A percentile compares a stretch with the other conserved stretches of the same genome.
These are phyloP conservation scores for Buteo buteo DNA, from an alignment of 2,113 vertebrate species.

Conservation along the genomic window DNA sequence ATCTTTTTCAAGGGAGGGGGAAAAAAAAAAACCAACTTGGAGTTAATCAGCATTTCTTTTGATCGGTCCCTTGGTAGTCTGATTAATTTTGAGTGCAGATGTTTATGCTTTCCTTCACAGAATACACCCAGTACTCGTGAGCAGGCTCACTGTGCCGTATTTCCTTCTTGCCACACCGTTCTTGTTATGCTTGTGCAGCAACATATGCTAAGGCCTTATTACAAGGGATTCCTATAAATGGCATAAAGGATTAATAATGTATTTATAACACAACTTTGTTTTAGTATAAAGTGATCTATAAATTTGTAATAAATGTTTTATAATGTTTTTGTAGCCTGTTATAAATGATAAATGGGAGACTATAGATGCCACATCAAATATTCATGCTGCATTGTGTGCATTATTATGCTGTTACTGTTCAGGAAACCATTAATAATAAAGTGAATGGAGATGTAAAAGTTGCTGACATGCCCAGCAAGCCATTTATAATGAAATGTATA, in stretches of 20 bases:
- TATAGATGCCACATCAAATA: conserved; percentile 78
- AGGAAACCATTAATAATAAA: conserved; percentile 79
- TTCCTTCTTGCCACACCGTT: background rate
- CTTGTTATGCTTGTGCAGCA: background rate
- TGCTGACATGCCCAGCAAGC: conserved; percentile 64
- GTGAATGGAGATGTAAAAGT: conserved; percentile 71
- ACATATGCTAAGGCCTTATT: conserved; percentile 57
- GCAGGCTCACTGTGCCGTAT: background rate
- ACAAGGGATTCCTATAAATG: conserved; percentile 70
- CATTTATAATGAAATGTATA: conserved; percentile 75
- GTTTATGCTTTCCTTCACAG: background rate
- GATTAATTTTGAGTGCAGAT: conserved; percentile 39
- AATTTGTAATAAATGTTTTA: conserved; percentile 82
- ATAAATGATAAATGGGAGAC: conserved; percentile 81
- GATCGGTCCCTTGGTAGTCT: background rate
- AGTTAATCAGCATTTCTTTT: background rate
- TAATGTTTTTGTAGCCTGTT: conserved; percentile 83
- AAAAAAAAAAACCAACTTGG: background rate
- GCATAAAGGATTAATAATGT: conserved; percentile 76
- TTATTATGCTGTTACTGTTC: conserved; percentile 66
- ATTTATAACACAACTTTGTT: conserved; percentile 76
- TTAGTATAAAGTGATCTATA: conserved; percentile 78
- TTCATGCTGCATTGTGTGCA: conserved; percentile 71
- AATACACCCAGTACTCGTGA: background rate
- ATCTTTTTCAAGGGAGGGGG: background rate